Percentiles rank a stretch among this genome's conserved stretches.
Evolutionary conservation across 2,888 invertebrate species (phyloP).

Genomic region (Tryphoninae sp.): DNA sequence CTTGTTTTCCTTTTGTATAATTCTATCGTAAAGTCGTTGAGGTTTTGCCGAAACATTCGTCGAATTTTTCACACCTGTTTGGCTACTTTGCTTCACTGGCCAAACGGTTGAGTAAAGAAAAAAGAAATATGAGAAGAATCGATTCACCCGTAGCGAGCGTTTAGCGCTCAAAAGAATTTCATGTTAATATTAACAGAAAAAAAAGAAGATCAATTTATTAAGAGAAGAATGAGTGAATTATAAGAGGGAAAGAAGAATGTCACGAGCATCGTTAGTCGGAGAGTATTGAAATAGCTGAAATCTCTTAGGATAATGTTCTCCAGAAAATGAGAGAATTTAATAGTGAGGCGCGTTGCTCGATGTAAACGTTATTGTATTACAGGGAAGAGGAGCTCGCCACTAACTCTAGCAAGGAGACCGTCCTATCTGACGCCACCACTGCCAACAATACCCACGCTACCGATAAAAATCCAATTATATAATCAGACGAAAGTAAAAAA

Average conservation of each 20-base stretch:
- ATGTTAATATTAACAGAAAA: background rate
- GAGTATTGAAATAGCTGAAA: conserved; percentile 11
- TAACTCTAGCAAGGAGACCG: conserved; percentile 80
- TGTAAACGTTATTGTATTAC: conserved; percentile 79
- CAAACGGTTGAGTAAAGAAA: conserved; percentile 20
- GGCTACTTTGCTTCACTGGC: background rate
- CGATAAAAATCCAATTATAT: conserved; percentile 67
- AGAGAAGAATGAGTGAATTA: no score
- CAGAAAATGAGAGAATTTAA: conserved; percentile 45
- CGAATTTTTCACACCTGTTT: conserved; percentile 57
- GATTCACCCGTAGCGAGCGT: conserved; percentile 9
- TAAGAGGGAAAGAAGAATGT: background rate
- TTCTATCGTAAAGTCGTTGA: conserved; percentile 58
- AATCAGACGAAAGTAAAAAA: conserved; percentile 25
- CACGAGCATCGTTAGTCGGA: conserved; percentile 35
- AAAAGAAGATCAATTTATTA: background rate
- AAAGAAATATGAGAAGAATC: conserved; percentile 9
- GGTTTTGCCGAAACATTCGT: conserved; percentile 78
- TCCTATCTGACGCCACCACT: conserved; percentile 80
- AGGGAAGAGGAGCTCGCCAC: conserved; percentile 80
- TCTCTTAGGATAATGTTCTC: conserved; percentile 12
- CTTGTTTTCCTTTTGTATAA: conserved; percentile 19
- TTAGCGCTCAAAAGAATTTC: conserved; percentile 29
- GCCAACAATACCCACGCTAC: conserved; percentile 78
- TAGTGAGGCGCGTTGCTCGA: conserved; percentile 72